phyloP scores from a whole-genome alignment of 2,888 invertebrate genomes.

The Coleophora flavipennella region DNA sequence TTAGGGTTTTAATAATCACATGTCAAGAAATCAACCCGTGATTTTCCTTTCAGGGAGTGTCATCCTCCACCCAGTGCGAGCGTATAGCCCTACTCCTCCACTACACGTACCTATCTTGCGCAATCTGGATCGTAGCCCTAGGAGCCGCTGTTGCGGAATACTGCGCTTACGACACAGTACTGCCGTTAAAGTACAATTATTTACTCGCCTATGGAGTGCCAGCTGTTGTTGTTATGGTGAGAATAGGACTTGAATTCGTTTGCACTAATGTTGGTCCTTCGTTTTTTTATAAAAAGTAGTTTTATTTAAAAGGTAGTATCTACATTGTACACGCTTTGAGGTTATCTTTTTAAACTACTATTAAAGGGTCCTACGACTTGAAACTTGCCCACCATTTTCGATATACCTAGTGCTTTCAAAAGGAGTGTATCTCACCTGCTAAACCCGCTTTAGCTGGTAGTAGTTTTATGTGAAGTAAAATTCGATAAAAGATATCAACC shows the following conservation, averaged over 20 bases:
- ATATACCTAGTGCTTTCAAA: too few relatives aligned
- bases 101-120: conserved; percentile 78
- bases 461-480: too few relatives aligned
- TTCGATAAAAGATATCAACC: too few relatives aligned
- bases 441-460: too few relatives aligned
- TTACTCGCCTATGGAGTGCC: conserved; percentile 76
- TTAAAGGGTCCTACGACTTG: too few relatives aligned
- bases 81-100: conserved; percentile 78
- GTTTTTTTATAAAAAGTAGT: background rate
- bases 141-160: conserved; percentile 67
- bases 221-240: conserved; percentile 77
- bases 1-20: too few relatives aligned
- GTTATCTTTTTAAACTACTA: too few relatives aligned
- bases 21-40: too few relatives aligned
- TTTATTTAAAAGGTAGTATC: too few relatives aligned
- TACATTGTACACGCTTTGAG: too few relatives aligned
- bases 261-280: background rate
- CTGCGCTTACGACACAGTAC: conserved; percentile 72
- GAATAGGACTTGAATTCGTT: conserved; percentile 17
- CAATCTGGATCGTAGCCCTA: conserved; percentile 79
- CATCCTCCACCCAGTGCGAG: conserved; percentile 75
- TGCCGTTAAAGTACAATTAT: conserved; percentile 74
- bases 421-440: too few relatives aligned
- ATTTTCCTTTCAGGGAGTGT: conserved; percentile 68
- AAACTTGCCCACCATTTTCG: too few relatives aligned